Evolutionary conservation across 2,888 invertebrate species (phyloP).

Genomic region (Calliopum simillimum): DNA sequence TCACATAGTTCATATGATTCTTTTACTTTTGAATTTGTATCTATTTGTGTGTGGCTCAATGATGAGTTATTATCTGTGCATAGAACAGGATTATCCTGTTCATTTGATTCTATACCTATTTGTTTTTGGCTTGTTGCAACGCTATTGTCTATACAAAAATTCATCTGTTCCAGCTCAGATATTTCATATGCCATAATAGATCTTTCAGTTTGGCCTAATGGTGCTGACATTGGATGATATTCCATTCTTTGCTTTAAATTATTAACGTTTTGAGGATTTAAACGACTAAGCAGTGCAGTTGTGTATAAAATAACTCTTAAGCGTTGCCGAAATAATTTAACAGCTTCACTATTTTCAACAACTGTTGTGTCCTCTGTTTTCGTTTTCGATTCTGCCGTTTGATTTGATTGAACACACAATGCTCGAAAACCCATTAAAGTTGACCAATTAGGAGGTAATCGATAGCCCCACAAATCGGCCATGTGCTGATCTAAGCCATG

Average conservation of each 20-base stretch:
- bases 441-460: conserved; percentile 59
- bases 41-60: too few relatives aligned
- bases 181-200: background rate
- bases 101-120: too few relatives aligned
- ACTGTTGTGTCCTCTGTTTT: background rate
- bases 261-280: conserved; percentile 46
- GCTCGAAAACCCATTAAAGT: conserved; percentile 61
- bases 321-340: conserved; percentile 56
- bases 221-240: background rate
- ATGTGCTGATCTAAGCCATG: background rate
- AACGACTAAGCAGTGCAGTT: conserved; percentile 58
- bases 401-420: conserved; percentile 54
- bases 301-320: conserved; percentile 56
- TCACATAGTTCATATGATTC: too few relatives aligned
- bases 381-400: background rate
- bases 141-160: too few relatives aligned
- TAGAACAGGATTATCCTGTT: too few relatives aligned
- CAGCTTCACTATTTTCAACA: conserved; percentile 38
- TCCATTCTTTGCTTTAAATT: background rate
- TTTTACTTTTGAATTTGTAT: too few relatives aligned
- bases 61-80: too few relatives aligned
- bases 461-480: conserved; percentile 9
- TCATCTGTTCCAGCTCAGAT: background rate
- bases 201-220: background rate
- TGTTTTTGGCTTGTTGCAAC: too few relatives aligned